Conservation (phyloP, 2,797 vertebrate genomes). For the Etheostoma nigrum region DNA sequence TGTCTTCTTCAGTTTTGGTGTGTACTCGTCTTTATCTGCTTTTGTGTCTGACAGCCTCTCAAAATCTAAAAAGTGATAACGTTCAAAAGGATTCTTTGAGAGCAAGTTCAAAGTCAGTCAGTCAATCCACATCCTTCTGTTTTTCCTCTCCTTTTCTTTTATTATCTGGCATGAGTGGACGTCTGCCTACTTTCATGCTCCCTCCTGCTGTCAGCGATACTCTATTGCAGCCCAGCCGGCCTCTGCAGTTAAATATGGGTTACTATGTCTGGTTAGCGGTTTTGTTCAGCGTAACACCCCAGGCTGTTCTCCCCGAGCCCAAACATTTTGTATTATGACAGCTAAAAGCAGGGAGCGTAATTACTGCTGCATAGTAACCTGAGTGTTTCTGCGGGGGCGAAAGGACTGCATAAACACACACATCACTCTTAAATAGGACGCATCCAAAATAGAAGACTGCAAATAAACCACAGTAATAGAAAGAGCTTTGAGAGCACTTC, state of each 20-base stretch:
- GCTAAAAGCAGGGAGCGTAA: constrained; percentile 76
- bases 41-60: constrained; percentile 4
- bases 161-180: constrained; percentile 51
- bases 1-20: not conserved
- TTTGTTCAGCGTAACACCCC: constrained; percentile 64
- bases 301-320: constrained; percentile 52
- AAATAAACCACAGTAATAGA: constrained; percentile 69
- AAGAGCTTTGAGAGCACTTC: constrained; percentile 58
- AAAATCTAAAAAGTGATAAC: constrained; percentile 25
- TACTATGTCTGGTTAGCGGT: constrained; percentile 77
- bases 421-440: constrained; percentile 75
- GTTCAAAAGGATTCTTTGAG: constrained; percentile 43
- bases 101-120: constrained; percentile 32
- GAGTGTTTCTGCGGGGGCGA: constrained; percentile 74
- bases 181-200: constrained; percentile 48
- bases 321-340: constrained; percentile 76
- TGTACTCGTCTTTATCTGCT: constrained; percentile 3
- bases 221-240: constrained; percentile 34
- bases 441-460: constrained; percentile 80
- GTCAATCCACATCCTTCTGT: not conserved
- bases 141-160: constrained; percentile 18
- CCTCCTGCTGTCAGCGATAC: constrained; percentile 55
- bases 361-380: constrained; percentile 75
- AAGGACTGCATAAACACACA: constrained; percentile 69
- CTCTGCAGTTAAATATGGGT: constrained; percentile 67